Percentiles rank a stretch among this genome's conserved stretches.
These are phyloP conservation scores for Siderastrea siderea DNA, from an alignment of 92 coral and sea anemone species.

Conservation along the genomic window DNA sequence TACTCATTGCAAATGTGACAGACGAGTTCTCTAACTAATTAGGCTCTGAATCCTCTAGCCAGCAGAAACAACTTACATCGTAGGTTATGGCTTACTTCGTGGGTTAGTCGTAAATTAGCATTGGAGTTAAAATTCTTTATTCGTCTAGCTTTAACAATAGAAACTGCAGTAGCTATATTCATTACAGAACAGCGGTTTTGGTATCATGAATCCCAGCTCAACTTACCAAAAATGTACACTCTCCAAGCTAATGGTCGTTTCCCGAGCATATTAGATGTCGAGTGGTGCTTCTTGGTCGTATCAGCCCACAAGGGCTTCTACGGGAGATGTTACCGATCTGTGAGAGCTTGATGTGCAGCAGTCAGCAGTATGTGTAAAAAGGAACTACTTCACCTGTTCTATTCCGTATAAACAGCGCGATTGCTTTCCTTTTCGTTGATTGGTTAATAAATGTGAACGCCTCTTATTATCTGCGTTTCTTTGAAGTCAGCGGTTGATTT, in stretches of 20 bases:
- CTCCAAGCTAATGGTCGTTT: not conserved
- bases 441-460: constrained; percentile 8
- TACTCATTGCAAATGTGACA: not conserved
- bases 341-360: constrained; percentile 20
- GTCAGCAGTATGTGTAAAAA: constrained; percentile 3
- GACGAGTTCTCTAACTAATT: not conserved
- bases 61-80: not conserved
- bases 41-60: not conserved
- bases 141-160: not conserved
- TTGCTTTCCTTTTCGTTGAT: not conserved
- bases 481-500: constrained; percentile 29
- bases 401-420: constrained; percentile 25
- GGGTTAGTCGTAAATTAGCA: too few species aligned
- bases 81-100: too few species aligned
- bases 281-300: not conserved
- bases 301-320: constrained; percentile 19
- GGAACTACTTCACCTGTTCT: constrained; percentile 12
- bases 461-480: constrained; percentile 8
- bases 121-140: not conserved
- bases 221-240: not conserved
- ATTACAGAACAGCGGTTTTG: not conserved
- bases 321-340: not conserved
- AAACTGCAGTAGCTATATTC: not conserved
- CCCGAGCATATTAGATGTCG: not conserved
- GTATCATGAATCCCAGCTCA: not conserved